Evolutionary conservation across 1,140 invertebrate species (phyloP), one percentile per base, ranked within the genome.

Genomic region (Leptinotarsa lineolata): DNA sequence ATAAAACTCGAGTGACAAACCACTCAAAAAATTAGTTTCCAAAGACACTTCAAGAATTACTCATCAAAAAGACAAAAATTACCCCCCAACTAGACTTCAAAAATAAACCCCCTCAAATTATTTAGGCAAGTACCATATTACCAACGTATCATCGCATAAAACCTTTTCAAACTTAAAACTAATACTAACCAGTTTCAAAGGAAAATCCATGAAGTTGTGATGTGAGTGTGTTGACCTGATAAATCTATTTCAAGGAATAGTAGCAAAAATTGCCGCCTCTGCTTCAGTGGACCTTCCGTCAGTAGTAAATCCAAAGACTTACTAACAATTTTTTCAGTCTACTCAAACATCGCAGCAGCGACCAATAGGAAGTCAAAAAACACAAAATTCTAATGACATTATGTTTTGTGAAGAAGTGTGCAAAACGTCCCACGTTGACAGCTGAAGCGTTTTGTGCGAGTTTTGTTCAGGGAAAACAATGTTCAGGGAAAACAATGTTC

Each of bases 131-230:
- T 54, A 54, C 48, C 48, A 54, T 54, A 54, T 54, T 54, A 8
- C 4, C 4, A 54, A n/a, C n/a, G 13, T 54, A 4, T 54, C 48
- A 54, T 54, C 6, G 48, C 48, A 54, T 4, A 54, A 54, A 54
- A 54, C 48, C 48, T 54, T 11, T 39, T 39, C 48, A 18, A 15
- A 54, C 48, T 16, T 54, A 54, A 60, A 21, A 60, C 16, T 60
- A 15, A 71, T 73, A 73, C 72, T 73, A 73, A 73, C 72, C 72
- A 73, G 65, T 73, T 73, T 69, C 54, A 68, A 68, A 68, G 59
- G 67, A 73, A 68, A 68, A 69, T 69, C 65, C 67, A 63, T 69
- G 63, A 66, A 16, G 67, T 73, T 73, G 65, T 73, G 65, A 73
- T 61, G 48, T 67, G 22, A 20, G 18, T 45, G 68, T 70, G 68